Conservation (phyloP, 2,113 vertebrate species). For the Recurvirostra avosetta region DNA sequence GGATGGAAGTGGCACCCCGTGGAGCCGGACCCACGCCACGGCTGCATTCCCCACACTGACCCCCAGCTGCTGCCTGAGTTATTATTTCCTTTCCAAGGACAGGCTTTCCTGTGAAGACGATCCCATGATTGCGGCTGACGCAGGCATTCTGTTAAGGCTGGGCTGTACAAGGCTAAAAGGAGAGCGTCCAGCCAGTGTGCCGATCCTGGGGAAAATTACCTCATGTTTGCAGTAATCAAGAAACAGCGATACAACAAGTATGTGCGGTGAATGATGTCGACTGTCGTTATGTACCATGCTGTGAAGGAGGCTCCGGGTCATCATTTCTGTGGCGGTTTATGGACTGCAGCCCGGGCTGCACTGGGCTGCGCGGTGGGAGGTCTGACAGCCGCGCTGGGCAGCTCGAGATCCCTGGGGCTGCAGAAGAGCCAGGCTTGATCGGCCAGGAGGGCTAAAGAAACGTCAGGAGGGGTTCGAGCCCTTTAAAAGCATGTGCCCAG, state of each 20-base stretch:
- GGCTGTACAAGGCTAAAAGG: background rate
- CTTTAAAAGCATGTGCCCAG: background rate
- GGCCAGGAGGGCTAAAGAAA: background rate
- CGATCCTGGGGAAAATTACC: background rate
- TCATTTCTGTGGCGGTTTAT: accelerated
- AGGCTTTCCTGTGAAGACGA: background rate
- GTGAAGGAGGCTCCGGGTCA: background rate
- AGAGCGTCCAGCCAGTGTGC: accelerated
- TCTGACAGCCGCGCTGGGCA: accelerated
- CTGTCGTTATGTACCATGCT: accelerated
- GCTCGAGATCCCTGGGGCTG: background rate
- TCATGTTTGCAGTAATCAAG: accelerated
- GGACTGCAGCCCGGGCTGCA: background rate
- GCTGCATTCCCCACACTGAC: background rate
- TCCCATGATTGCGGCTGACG: background rate
- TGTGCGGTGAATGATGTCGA: accelerated
- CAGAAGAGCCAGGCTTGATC: background rate
- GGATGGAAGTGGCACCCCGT: background rate
- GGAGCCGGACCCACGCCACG: accelerated
- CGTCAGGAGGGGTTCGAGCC: background rate
- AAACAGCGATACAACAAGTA: accelerated
- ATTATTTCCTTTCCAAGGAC: background rate
- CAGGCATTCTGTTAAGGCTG: background rate
- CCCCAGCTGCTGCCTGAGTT: background rate
- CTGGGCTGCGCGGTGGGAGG: accelerated